These are phyloP conservation scores for Ophion slaviceki DNA, from an alignment of 2,888 invertebrate species.

Conservation along the genomic window DNA sequence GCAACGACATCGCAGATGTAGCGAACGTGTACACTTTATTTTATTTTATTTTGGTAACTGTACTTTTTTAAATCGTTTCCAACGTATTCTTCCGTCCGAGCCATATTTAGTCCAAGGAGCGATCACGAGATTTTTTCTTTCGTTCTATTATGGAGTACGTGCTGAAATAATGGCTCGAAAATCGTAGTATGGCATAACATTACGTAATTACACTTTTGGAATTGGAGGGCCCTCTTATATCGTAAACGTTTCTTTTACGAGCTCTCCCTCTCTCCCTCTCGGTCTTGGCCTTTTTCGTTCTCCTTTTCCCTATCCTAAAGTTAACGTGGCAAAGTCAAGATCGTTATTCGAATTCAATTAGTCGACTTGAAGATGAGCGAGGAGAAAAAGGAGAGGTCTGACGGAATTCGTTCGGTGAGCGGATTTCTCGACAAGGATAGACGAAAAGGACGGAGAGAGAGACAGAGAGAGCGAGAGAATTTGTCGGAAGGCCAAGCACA, in stretches of 20 bases:
- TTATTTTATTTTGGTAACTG: too few relatives aligned
- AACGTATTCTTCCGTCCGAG: too few relatives aligned
- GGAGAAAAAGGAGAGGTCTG: neutral
- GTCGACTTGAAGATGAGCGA: neutral
- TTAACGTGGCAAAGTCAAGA: slow-evolving; percentile 42
- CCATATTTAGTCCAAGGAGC: too few relatives aligned
- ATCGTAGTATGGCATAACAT: slow-evolving; percentile 23
- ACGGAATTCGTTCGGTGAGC: too few relatives aligned
- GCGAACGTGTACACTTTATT: too few relatives aligned
- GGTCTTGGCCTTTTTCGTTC: neutral
- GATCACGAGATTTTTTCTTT: neutral
- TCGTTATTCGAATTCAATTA: slow-evolving; percentile 57
- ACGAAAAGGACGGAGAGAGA: slow-evolving; percentile 12
- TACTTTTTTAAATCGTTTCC: too few relatives aligned
- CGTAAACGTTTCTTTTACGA: slow-evolving; percentile 48
- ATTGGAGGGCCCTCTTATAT: slow-evolving; percentile 27
- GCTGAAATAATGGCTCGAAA: neutral
- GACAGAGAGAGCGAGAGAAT: slow-evolving; percentile 23
- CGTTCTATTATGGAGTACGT: neutral
- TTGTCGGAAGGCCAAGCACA: neutral
- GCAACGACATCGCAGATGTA: too few relatives aligned
- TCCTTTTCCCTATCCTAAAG: neutral
- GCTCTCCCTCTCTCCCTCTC: slow-evolving; percentile 1
- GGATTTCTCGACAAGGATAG: slow-evolving; percentile 18
- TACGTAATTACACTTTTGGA: slow-evolving; percentile 29